Evolutionary conservation across 1,140 invertebrate species (phyloP).

Genomic region (Acromyrmex charruanus): DNA sequence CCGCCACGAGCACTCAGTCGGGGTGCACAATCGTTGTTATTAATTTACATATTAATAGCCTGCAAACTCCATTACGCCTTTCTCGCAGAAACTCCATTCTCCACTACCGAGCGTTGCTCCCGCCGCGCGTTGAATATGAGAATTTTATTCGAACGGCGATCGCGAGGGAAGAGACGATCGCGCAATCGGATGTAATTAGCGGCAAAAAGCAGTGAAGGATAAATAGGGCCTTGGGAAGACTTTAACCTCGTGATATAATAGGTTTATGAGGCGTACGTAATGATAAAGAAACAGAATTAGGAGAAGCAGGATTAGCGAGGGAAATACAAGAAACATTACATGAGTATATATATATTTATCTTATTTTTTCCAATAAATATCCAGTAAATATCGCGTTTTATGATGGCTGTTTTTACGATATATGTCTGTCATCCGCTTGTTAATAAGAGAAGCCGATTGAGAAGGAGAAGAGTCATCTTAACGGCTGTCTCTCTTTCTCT

Average conservation of each 20-base stretch:
- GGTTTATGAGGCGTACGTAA: background rate
- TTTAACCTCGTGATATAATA: background rate
- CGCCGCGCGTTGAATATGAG: background rate
- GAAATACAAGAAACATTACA: background rate
- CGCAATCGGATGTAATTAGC: conserved; percentile 5
- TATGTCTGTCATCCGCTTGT: background rate
- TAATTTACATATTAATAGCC: conserved; percentile 68
- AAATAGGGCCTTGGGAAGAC: background rate
- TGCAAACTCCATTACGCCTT: background rate
- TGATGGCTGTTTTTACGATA: conserved; percentile 20
- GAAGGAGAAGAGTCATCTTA: conserved; percentile 10
- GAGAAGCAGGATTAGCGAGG: background rate
- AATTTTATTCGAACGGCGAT: conserved; percentile 32
- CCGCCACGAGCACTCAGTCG: background rate
- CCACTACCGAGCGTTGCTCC: background rate
- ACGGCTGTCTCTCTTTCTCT: background rate
- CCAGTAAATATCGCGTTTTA: conserved; percentile 15
- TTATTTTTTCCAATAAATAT: too few relatives aligned
- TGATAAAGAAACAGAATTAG: background rate
- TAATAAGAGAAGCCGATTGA: background rate
- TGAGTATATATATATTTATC: background rate
- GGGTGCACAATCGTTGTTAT: conserved; percentile 45
- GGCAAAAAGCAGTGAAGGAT: background rate
- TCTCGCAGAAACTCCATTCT: conserved; percentile 25
- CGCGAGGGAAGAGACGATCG: conserved; percentile 6